Base-by-base conservation (phyloP, 2,888 invertebrate species). In the Microctonus brassicae region DNA sequence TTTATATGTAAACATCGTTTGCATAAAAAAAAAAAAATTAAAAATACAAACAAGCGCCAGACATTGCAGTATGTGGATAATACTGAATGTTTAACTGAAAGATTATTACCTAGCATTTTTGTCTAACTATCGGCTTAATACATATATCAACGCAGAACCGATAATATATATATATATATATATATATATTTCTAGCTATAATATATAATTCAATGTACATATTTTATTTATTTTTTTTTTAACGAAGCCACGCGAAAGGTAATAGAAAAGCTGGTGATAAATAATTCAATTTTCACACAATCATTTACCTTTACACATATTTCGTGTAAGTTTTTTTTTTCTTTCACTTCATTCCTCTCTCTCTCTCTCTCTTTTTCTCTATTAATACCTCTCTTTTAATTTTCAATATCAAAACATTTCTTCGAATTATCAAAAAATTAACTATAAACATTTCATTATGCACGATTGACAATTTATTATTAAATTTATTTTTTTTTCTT, bases 11-110 rank as follows among this genome's bases (percentile, higher is more conserved):
- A 33, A 61, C 61, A 53, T 36, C 52, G 26, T 67, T 64, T 33
- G 58, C 11, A 22, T 11, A 52, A 68, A 74, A 74, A 42, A 62
- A 62, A 17, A 52, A 68, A 75, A 75, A 73, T 74, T 74, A 75
- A 76, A 75, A 76, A 76, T 73, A 76, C 73, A 75, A 73, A 76
- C 75, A 77, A 77, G 75, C 76, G 73, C 73, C 75, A 74, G 77
- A 77, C 75, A 75, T 76, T 77, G 73, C 77, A 77, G 77, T 77
- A 77, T 76, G 73, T 73, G 77, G 75, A 72, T 77, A 77, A 77
- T 77, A 77, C 77, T 77, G 77, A 75, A 76, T 73, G 72, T 77
- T 77, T 74, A 76, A 74, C 74, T 76, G 76, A 73, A 76, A 70
- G 71, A 72, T 74, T 75, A 73, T 71, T 71, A 77, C 69, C 75